A percentile compares a stretch with the other conserved stretches of the same genome.
These are phyloP conservation scores for Xylocampa areola DNA, from an alignment of 2,888 invertebrate genomes.

Conservation along the genomic window DNA sequence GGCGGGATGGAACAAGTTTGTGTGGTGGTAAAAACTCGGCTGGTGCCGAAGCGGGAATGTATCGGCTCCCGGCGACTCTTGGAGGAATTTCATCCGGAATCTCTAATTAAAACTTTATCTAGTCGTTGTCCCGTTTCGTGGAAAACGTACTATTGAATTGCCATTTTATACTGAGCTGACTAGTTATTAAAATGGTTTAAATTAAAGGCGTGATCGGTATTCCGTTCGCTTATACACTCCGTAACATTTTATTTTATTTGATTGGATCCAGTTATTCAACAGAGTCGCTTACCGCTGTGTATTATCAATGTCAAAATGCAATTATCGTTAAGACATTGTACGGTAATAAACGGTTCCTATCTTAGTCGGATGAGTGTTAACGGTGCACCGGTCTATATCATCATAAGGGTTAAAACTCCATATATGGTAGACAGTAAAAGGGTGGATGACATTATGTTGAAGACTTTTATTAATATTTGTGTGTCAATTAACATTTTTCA, in stretches of 20 bases:
- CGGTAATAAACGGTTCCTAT: conserved; percentile 58
- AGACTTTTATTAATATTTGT: conserved; percentile 58
- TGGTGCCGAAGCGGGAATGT: conserved; percentile 85
- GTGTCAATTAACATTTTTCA: conserved; percentile 55
- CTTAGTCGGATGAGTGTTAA: conserved; percentile 57
- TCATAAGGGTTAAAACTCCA: conserved; percentile 47
- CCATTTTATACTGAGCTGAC: conserved; percentile 36
- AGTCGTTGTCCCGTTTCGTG: conserved; percentile 69
- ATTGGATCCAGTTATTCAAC: conserved; percentile 51
- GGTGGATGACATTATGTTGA: conserved; percentile 49
- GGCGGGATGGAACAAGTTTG: conserved; percentile 80
- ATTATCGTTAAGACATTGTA: conserved; percentile 61
- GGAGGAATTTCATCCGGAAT: conserved; percentile 86
- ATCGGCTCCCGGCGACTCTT: conserved; percentile 78
- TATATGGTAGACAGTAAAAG: conserved; percentile 60
- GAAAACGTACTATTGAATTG: conserved; percentile 59
- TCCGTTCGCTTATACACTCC: conserved; percentile 22
- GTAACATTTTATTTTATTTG: conserved; percentile 47
- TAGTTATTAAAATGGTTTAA: conserved; percentile 50
- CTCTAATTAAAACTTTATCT: conserved; percentile 89
- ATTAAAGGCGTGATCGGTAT: conserved; percentile 43
- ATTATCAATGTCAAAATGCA: conserved; percentile 62
- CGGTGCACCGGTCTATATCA: conserved; percentile 48
- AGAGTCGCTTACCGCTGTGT: conserved; percentile 40
- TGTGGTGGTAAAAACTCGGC: conserved; percentile 81